A percentile compares a stretch with the other conserved stretches of the same genome.
These are phyloP conservation scores for Acleris cristana DNA, from an alignment of 2,888 invertebrate species.

Conservation along the genomic window DNA sequence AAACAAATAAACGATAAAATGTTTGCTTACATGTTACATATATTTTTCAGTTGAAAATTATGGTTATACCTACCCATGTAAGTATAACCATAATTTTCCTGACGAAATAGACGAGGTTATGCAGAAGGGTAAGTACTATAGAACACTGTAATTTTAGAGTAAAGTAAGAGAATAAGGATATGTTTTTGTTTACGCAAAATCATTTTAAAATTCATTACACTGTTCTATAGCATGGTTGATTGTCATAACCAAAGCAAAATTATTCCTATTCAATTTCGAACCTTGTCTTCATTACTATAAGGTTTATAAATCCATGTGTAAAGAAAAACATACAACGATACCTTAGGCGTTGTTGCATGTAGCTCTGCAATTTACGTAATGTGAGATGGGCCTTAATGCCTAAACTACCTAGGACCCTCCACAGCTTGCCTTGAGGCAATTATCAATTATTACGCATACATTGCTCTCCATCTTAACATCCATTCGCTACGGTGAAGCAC, in stretches of 20 bases:
- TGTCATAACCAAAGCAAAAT: constrained; percentile 15
- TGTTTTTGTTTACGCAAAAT: constrained; percentile 19
- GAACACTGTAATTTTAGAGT: no score
- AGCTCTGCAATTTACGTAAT: constrained; percentile 61
- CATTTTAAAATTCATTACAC: constrained; percentile 30
- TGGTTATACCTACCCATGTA: no score
- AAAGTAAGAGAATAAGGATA: background rate
- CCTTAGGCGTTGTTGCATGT: constrained; percentile 24
- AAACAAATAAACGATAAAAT: no score
- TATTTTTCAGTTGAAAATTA: no score
- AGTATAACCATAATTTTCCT: no score
- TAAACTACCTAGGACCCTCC: constrained; percentile 48
- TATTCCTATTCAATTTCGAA: background rate
- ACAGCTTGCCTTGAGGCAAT: constrained; percentile 50
- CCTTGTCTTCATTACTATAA: background rate
- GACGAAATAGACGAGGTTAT: no score
- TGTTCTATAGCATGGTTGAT: background rate
- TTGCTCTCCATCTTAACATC: constrained; percentile 36
- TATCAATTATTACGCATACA: constrained; percentile 43
- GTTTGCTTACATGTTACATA: no score
- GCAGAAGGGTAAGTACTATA: no score
- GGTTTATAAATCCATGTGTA: background rate
- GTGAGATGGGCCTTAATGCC: constrained; percentile 45
- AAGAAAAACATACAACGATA: constrained; percentile 3
- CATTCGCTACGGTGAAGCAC: background rate